These are phyloP conservation scores for Parnassius glacialis DNA, from an alignment of 2,888 invertebrate genomes.

Conservation along the genomic window DNA sequence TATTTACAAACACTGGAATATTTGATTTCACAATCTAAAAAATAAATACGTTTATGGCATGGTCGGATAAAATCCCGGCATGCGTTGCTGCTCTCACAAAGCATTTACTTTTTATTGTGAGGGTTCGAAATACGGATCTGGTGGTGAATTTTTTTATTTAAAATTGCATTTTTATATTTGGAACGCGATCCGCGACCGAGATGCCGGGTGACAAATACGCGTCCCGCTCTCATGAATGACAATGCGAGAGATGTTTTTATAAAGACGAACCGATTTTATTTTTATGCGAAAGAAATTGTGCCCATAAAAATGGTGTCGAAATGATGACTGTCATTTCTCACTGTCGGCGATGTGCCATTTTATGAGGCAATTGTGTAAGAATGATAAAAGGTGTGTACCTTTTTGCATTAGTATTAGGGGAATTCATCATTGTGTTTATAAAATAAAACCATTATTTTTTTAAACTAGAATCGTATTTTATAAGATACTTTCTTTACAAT, in stretches of 20 bases:
- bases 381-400: slow-evolving; percentile 47
- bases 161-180: slow-evolving; percentile 81
- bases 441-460: neutral
- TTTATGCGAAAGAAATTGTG: slow-evolving; percentile 79
- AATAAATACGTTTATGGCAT: slow-evolving; percentile 19
- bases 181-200: slow-evolving; percentile 70
- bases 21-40: slow-evolving; percentile 18
- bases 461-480: too few species aligned
- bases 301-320: slow-evolving; percentile 76
- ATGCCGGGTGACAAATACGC: slow-evolving; percentile 79
- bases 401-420: slow-evolving; percentile 39
- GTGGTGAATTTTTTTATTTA: slow-evolving; percentile 72
- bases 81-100: slow-evolving; percentile 55
- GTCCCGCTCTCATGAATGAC: slow-evolving; percentile 77
- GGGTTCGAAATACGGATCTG: slow-evolving; percentile 57
- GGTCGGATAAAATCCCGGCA: slow-evolving; percentile 32
- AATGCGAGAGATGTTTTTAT: slow-evolving; percentile 80
- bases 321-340: slow-evolving; percentile 79
- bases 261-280: slow-evolving; percentile 74
- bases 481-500: too few species aligned
- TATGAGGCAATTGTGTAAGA: slow-evolving; percentile 70
- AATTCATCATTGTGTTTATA: neutral
- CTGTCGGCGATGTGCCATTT: slow-evolving; percentile 70
- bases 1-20: slow-evolving; percentile 3
- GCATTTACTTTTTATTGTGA: slow-evolving; percentile 74